Conservation (phyloP, 2,888 invertebrate genomes). For the Amiota mariae region DNA sequence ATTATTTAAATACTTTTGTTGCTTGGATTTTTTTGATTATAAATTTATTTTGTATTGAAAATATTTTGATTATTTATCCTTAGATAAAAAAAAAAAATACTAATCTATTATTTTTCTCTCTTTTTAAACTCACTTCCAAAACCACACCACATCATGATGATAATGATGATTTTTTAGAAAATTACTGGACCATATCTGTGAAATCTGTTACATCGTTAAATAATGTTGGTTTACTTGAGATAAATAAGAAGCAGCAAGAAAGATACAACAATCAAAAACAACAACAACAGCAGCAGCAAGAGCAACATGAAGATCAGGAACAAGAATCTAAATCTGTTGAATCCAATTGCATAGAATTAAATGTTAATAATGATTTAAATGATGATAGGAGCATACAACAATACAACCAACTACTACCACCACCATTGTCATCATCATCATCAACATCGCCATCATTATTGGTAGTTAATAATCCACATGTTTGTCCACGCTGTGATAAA, state of each 20-base stretch:
- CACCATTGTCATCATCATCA: neutral
- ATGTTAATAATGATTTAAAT: conserved; percentile 4
- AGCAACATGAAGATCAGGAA: conserved; percentile 11
- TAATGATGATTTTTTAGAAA: conserved; percentile 60
- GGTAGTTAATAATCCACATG: conserved; percentile 51
- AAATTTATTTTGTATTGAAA: conserved; percentile 37
- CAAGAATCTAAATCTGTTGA: neutral
- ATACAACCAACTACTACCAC: neutral
- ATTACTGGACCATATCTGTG: conserved; percentile 66
- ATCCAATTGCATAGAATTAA: neutral
- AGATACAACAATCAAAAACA: conserved; percentile 8
- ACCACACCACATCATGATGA: too few relatives aligned
- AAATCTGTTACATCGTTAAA: conserved; percentile 73
- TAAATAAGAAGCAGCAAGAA: conserved; percentile 42
- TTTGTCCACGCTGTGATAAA: conserved; percentile 77
- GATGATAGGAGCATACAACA: neutral
- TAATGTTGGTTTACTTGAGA: conserved; percentile 56
- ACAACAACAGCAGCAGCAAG: conserved; percentile 32
- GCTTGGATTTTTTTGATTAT: conserved; percentile 28
- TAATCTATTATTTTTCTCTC: conserved; percentile 45
- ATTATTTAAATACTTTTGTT: conserved; percentile 22
- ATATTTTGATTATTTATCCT: conserved; percentile 16
- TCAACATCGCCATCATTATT: neutral
- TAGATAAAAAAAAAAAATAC: conserved; percentile 18
- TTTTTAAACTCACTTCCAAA: neutral